These are phyloP conservation scores for Crossoptilon crossoptilon DNA, from an alignment of 2,797 vertebrate species.

Conservation along the genomic window DNA sequence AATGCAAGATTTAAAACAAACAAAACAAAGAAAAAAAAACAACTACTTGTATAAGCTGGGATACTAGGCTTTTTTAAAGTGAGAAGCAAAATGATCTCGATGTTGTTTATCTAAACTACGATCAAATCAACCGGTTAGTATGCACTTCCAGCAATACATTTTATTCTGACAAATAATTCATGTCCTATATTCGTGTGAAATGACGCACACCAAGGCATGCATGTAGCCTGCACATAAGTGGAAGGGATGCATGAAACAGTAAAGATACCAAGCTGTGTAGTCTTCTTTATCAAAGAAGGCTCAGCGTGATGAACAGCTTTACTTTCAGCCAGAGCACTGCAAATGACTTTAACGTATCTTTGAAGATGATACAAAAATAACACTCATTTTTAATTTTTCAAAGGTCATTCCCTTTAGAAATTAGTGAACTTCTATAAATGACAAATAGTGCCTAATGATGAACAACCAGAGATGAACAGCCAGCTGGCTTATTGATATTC, in stretches of 20 bases:
- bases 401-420: neutral
- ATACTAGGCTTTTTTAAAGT: neutral
- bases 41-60: neutral
- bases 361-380: neutral
- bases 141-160: neutral
- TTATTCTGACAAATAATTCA: neutral
- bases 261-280: neutral
- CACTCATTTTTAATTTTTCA: neutral
- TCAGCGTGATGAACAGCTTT: neutral
- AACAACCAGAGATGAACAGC: neutral
- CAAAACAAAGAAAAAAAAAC: neutral
- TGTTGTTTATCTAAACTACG: neutral
- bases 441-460: neutral
- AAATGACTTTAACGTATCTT: neutral
- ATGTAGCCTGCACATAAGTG: rapidly evolving
- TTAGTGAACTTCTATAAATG: neutral
- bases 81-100: neutral
- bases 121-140: neutral
- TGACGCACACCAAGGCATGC: neutral
- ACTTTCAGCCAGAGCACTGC: neutral
- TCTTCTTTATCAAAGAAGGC: neutral
- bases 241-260: neutral
- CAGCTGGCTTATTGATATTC: neutral
- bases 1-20: neutral
- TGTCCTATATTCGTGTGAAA: neutral